Base-by-base conservation (phyloP, 2,888 invertebrate genomes). In the Pristionchus maxplancki region DNA sequence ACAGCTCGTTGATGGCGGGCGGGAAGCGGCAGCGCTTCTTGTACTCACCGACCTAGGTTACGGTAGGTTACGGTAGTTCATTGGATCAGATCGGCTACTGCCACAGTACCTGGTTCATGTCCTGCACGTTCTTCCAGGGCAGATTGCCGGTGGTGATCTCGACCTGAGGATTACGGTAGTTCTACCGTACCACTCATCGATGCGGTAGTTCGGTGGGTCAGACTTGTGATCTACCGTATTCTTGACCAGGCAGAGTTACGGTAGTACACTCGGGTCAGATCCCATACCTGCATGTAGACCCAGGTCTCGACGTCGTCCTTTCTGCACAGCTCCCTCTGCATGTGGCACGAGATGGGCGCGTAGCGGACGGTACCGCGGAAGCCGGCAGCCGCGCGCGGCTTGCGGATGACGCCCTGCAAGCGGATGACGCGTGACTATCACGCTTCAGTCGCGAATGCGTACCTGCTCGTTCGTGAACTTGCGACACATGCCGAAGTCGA, bases 341-440 rank as follows among this genome's bases (percentile, higher is more conserved):
- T 88, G 87, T 93, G 93, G 90, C 93, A 93, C 87, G 92, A 91
- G 89, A 93, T 92, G 71, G 93, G 92, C 1, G 93, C 93, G 88
- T 93, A 93, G 62, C 93, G 91, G 82, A 93, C 93, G 84, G 93
- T 93, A 87, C 93, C 93, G 62, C 93, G 93, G 90, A 93, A 93
- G 13, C 93, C 93, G 89, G 93, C 93, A 17, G 93, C 92, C 74
- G 91, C 91, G 71, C 94, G 91, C 17, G 94, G 94, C 89, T 93
- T 93, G 48, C 92, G 86, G 89, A 92, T 92, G 20, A 90, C 90
- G 40, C 92, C 94, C 90, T 93, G 40, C 17, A 86, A 88, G 28
- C n/a, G 85, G 83, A 53, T 85, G 11, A n/a, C n/a, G 8, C 5
- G 48, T 82, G 17, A 82, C n/a, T n/a, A n/a, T n/a, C n/a, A n/a